These are phyloP conservation scores for Rhabditoides inermis DNA, from an alignment of 2,888 invertebrate genomes.

Conservation along the genomic window DNA sequence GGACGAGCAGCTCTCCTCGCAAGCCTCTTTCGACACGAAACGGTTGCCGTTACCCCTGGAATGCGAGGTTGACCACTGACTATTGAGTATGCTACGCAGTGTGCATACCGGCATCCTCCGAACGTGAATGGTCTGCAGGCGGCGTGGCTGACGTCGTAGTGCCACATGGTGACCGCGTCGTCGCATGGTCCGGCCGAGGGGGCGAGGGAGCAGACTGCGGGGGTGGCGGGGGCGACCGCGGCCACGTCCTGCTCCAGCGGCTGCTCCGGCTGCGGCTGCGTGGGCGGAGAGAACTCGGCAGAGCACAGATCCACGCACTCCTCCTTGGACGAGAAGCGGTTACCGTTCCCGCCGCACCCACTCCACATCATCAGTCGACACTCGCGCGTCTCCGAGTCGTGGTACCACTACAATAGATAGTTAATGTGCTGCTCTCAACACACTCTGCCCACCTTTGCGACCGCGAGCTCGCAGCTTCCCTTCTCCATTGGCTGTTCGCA, in stretches of 20 bases:
- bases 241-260: constrained; percentile 41
- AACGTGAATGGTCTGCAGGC: constrained; percentile 44
- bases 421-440: too few species aligned
- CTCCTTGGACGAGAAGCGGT: constrained; percentile 36
- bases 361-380: constrained; percentile 45
- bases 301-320: constrained; percentile 44
- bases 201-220: constrained; percentile 8
- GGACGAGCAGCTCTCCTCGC: constrained; percentile 16
- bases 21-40: constrained; percentile 14
- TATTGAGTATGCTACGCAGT: too few species aligned
- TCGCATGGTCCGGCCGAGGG: constrained; percentile 42
- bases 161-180: constrained; percentile 47
- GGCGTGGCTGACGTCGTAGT: constrained; percentile 21
- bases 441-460: constrained; percentile 17
- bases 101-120: constrained; percentile 49
- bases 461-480: constrained; percentile 29
- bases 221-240: too few species aligned
- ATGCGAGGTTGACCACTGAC: too few species aligned
- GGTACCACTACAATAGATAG: constrained; percentile 42
- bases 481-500: constrained; percentile 20
- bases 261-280: constrained; percentile 40
- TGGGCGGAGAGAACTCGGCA: too few species aligned
- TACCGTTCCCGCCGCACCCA: constrained; percentile 50
- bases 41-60: constrained; percentile 42
- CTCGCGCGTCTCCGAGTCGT: constrained; percentile 20